Evolutionary conservation across 1,140 invertebrate genomes (phyloP).

Genomic region (Drosophila kurseongensis): DNA sequence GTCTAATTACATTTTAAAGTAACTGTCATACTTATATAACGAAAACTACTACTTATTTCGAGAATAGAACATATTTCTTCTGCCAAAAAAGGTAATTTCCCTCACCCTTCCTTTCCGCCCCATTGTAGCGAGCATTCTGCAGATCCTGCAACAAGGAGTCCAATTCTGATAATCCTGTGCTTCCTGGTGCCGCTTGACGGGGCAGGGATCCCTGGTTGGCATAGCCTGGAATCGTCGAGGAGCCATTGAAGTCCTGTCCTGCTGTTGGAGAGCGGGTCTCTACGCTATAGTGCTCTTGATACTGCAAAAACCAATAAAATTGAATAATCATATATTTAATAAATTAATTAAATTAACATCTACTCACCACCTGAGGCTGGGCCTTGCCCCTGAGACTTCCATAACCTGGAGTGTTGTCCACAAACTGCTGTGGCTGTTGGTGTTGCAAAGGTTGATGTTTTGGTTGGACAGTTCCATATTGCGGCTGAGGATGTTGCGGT

Average conservation of each 20-base stretch:
- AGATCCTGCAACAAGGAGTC: conserved; percentile 96
- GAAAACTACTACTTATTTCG: no score
- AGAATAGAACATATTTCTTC: not conserved
- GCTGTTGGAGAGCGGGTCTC: conserved; percentile 85
- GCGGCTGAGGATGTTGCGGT: conserved; percentile 84
- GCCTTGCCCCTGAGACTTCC: conserved; percentile 87
- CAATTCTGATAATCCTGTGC: conserved; percentile 93
- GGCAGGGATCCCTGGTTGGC: conserved; percentile 77
- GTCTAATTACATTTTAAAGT: no score
- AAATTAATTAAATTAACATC: not conserved
- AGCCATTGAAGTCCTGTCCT: conserved; percentile 54
- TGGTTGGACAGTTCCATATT: conserved; percentile 82
- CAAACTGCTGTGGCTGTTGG: conserved; percentile 70
- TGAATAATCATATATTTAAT: not conserved
- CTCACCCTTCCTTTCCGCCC: conserved; percentile 80
- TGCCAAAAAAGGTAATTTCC: not conserved
- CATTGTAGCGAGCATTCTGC: conserved; percentile 92
- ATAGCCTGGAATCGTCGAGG: conserved; percentile 53
- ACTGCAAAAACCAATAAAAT: conserved; percentile 52
- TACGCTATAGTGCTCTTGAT: conserved; percentile 88
- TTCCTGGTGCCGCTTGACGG: conserved; percentile 45
- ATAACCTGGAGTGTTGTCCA: conserved; percentile 87
- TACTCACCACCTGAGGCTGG: conserved; percentile 83
- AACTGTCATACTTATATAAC: no score
- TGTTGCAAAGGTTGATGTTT: conserved; percentile 46